These are phyloP conservation scores for Heliconius hortense DNA, from an alignment of 2,888 invertebrate genomes.

Conservation along the genomic window DNA sequence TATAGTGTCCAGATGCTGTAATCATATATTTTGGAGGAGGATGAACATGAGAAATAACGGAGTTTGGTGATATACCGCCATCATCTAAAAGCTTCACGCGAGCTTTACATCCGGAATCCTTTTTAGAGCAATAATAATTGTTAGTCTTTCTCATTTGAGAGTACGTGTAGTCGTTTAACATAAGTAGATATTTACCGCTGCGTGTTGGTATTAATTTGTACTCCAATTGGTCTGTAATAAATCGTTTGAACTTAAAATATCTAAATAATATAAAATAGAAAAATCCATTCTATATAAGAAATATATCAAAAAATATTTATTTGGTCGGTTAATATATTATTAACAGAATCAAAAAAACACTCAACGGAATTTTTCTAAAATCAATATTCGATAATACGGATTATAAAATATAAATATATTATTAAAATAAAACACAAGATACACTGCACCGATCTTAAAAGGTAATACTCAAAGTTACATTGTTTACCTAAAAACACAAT, in stretches of 20 bases:
- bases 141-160: constrained; percentile 43
- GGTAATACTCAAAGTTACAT: too few species aligned
- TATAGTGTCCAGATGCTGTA: constrained; percentile 37
- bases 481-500: too few species aligned
- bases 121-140: constrained; percentile 46
- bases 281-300: not conserved
- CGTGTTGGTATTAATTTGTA: constrained; percentile 45
- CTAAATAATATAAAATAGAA: not conserved
- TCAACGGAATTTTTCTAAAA: not conserved
- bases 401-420: not conserved
- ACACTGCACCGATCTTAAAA: too few species aligned
- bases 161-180: constrained; percentile 53
- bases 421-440: not conserved
- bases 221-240: constrained; percentile 37
- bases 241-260: constrained; percentile 1
- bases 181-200: constrained; percentile 48
- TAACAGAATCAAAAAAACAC: not conserved
- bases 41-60: constrained; percentile 37
- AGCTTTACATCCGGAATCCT: constrained; percentile 50
- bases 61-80: constrained; percentile 33
- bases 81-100: constrained; percentile 41
- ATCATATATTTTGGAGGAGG: constrained; percentile 42
- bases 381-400: not conserved
- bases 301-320: not conserved
- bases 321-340: not conserved